Conservation (phyloP, 2,113 vertebrate species). For the Micronycteris hirsuta region DNA sequence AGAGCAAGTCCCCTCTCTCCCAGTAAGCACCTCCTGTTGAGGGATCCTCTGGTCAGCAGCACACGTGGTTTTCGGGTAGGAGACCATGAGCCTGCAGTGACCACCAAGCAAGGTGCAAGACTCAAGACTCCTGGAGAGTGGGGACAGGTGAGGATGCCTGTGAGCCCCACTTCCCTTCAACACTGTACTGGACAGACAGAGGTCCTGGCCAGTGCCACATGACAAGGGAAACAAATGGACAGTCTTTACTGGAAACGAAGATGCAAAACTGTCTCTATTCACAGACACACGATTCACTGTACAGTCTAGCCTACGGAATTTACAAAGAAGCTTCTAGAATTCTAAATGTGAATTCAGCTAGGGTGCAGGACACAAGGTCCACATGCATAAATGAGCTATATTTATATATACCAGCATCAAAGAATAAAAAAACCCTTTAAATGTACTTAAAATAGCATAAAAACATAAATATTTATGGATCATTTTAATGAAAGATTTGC, state of each 20-base stretch:
- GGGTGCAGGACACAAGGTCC: not conserved
- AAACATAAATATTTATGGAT: not conserved
- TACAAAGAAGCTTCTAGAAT: not conserved
- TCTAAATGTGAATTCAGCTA: not conserved
- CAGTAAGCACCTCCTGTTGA: not conserved
- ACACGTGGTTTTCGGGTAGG: not conserved
- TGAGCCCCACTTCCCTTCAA: not conserved
- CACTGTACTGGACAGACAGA: not conserved
- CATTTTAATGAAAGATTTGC: not conserved
- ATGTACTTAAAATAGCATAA: not conserved
- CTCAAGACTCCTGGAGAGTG: no score
- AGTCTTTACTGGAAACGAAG: not conserved
- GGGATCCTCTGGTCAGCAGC: not conserved
- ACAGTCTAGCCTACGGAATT: not conserved
- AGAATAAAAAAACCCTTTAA: not conserved
- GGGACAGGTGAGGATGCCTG: not conserved
- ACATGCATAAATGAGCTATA: not conserved
- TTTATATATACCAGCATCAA: not conserved
- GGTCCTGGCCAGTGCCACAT: accelerated
- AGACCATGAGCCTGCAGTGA: not conserved
- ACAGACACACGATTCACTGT: not conserved
- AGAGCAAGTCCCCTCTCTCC: not conserved
- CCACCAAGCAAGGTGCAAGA: no score
- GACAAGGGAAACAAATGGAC: not conserved
- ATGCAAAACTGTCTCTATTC: not conserved